Evolutionary conservation across 1,140 invertebrate species (phyloP).

Genomic region (Batillaria attramentaria): DNA sequence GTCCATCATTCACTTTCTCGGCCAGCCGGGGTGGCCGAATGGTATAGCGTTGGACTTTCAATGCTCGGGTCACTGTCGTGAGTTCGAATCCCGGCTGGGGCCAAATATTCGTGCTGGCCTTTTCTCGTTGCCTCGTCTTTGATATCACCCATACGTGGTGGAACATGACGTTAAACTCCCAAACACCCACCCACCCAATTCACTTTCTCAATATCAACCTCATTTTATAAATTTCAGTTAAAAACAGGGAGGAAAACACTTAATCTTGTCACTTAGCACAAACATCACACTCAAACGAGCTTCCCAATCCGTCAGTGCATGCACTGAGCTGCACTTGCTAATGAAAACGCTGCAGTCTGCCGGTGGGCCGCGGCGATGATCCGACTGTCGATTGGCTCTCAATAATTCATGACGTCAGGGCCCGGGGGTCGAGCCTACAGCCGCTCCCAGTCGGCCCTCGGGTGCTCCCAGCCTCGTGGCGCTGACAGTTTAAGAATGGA

Average conservation of each 20-base stretch:
- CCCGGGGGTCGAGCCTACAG: neutral
- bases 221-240: neutral
- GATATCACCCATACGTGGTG: no score
- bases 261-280: neutral
- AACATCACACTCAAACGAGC: neutral
- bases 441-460: neutral
- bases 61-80: no score
- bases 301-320: neutral
- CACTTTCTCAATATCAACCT: neutral
- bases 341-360: constrained; percentile 10
- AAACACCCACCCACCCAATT: no score
- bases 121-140: no score
- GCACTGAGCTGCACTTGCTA: no score
- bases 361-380: neutral
- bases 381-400: constrained; percentile 10
- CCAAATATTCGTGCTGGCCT: no score
- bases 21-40: no score
- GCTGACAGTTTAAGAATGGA: constrained; percentile 11
- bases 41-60: no score
- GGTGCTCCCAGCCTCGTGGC: neutral
- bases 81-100: no score
- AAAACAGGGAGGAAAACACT: neutral
- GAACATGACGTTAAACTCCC: no score
- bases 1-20: neutral
- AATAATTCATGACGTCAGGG: constrained; percentile 3